Conservation (phyloP, 1,140 invertebrate species). For the Calosoma granatense region DNA sequence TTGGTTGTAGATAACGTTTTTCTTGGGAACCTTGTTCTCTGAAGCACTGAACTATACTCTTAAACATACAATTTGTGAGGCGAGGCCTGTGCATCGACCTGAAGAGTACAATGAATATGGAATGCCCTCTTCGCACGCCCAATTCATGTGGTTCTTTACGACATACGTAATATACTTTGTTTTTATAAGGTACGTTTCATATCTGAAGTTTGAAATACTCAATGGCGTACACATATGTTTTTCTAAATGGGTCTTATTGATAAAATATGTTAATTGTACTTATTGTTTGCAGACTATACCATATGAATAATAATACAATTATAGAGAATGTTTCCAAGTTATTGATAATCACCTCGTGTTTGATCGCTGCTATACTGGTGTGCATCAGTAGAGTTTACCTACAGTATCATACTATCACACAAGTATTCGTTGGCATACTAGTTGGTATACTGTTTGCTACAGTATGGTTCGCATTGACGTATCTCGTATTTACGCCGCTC, state of each 20-base stretch:
- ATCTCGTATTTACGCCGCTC: constrained; percentile 69
- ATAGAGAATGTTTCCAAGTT: constrained; percentile 65
- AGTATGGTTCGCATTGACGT: constrained; percentile 53
- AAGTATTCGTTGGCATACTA: constrained; percentile 67
- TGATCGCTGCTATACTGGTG: constrained; percentile 50
- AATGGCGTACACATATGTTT: constrained; percentile 13
- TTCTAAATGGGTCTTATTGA: not conserved
- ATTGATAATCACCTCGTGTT: constrained; percentile 50
- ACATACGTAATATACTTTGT: constrained; percentile 79
- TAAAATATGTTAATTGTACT: constrained; percentile 12
- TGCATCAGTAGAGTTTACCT: constrained; percentile 69
- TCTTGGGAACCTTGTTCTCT: constrained; percentile 67
- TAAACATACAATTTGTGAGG: constrained; percentile 74
- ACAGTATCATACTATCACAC: constrained; percentile 73
- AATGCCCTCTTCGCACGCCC: constrained; percentile 88
- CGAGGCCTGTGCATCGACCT: constrained; percentile 58
- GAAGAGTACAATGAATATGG: constrained; percentile 77
- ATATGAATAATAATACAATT: constrained; percentile 63
- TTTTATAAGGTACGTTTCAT: constrained; percentile 59
- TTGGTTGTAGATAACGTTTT: constrained; percentile 69
- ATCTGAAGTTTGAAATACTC: not conserved
- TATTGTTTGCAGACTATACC: constrained; percentile 57
- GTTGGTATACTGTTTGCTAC: constrained; percentile 41
- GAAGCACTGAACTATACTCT: constrained; percentile 70
- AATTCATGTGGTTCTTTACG: constrained; percentile 89